Evolutionary conservation across 2,113 vertebrate genomes (phyloP), one percentile per base, ranked within the genome.

Genomic region (Hepsetus odoe): DNA sequence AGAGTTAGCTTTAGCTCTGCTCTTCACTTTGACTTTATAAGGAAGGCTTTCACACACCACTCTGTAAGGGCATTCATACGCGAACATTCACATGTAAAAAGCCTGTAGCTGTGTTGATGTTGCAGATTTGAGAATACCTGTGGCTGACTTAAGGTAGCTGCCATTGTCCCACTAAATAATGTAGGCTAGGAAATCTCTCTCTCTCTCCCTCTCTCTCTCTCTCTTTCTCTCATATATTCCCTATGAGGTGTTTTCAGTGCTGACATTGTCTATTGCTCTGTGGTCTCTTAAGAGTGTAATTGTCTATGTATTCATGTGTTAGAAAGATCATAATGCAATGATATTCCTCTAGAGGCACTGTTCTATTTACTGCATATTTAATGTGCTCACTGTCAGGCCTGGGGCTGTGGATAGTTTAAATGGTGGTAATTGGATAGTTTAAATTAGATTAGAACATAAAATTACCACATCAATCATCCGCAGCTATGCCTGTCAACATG

Each of bases 391-490:
- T 80, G 77, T 80, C 77, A 83, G 77, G 77, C 82, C 75, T 46
- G 42, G 53, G 79, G 82, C 69, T 83, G 77, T 76, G 77, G 77
- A 80, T 77, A 80, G 74, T n/a, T n/a, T n/a, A n/a, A n/a, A n/a
- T n/a, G n/a, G n/a, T n/a, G n/a, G n/a, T n/a, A n/a, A n/a, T n/a
- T n/a, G n/a, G n/a, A n/a, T n/a, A n/a, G n/a, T 83, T 83, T 83
- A 80, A 83, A 83, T 76, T 77, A 74, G 82, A 83, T 80, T 80
- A 83, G 77, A 80, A 80, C 78, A 74, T 83, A 80, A 83, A 80
- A 83, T 83, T 73, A 80, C 49, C 74, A 80, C 82, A 83, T 83
- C 82, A 80, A 80, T 83, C 82, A 83, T 65, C 79, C 73, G 72
- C 82, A 80, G 82, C 82, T 80, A 62, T 71, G 68, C 69, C 64